Conservation (phyloP, 2,113 vertebrate species). For the Ptilorrhoa leucosticta region DNA sequence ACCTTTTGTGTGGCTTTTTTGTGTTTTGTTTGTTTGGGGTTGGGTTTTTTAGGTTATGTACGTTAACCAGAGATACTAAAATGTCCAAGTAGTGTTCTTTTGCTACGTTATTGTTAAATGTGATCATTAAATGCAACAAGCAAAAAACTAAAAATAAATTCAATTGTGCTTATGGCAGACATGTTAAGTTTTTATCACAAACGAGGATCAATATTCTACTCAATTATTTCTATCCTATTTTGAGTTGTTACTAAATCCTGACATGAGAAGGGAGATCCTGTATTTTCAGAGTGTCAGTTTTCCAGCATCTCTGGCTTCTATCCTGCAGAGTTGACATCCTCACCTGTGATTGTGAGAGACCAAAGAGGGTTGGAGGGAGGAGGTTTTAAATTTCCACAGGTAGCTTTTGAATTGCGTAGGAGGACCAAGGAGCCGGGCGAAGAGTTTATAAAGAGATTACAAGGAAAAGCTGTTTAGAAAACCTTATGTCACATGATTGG, state of each 20-base stretch:
- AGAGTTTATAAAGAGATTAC: not conserved
- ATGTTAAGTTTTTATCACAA: not conserved
- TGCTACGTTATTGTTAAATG: not conserved
- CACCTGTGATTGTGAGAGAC: not conserved
- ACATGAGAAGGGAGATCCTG: not conserved
- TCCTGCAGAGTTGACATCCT: not conserved
- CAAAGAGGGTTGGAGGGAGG: not conserved
- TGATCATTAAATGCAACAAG: not conserved
- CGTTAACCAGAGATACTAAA: not conserved
- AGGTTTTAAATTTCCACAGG: not conserved
- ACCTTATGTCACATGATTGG: not conserved
- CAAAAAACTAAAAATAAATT: not conserved
- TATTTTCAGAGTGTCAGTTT: not conserved
- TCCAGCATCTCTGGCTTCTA: not conserved
- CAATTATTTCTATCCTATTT: not conserved
- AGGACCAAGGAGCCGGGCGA: not conserved
- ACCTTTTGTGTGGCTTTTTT: not conserved
- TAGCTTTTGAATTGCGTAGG: not conserved
- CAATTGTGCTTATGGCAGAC: not conserved
- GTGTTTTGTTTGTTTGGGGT: not conserved
- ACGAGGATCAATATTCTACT: not conserved
- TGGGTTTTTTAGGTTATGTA: not conserved
- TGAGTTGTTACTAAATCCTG: not conserved
- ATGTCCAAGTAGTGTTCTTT: not conserved
- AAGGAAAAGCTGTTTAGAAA: slow-evolving; percentile 31